phyloP scores from a whole-genome alignment of 1,140 invertebrate genomes.

The Drosophila persimilis region DNA sequence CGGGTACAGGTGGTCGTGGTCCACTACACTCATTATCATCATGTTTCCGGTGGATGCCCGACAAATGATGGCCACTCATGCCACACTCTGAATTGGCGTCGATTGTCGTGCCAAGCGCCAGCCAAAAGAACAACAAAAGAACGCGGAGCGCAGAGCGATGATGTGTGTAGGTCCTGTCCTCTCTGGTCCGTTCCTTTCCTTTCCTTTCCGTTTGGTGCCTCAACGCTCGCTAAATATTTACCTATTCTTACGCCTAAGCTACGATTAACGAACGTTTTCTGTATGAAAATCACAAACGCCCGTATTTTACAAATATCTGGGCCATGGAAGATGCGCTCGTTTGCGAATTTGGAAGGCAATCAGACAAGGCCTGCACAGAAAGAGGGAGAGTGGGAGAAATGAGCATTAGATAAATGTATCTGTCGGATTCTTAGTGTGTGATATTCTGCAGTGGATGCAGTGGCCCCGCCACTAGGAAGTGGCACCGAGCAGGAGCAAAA shows the following conservation, averaged over 20 bases:
- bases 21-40: constrained; percentile 83
- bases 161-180: too few species aligned
- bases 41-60: constrained; percentile 76
- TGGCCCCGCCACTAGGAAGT: too few species aligned
- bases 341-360: constrained; percentile 81
- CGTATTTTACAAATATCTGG: constrained; percentile 81
- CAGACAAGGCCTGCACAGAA: constrained; percentile 78
- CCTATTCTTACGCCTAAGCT: constrained; percentile 50
- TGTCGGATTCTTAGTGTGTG: background rate
- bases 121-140: constrained; percentile 1
- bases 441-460: too few species aligned
- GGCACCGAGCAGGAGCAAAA: too few species aligned
- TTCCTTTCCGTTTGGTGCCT: constrained; percentile 8
- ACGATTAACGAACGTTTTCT: constrained; percentile 60
- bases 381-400: constrained; percentile 1
- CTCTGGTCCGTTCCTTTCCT: background rate
- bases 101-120: constrained; percentile 16
- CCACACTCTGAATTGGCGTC: constrained; percentile 72
- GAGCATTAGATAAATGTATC: constrained; percentile 1
- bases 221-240: constrained; percentile 51
- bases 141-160: too few species aligned
- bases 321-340: constrained; percentile 79
- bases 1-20: constrained; percentile 83
- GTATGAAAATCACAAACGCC: constrained; percentile 76
- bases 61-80: constrained; percentile 78